phyloP scores from a whole-genome alignment of 2,113 vertebrate genomes.

The Corythoichthys haematopterus region DNA sequence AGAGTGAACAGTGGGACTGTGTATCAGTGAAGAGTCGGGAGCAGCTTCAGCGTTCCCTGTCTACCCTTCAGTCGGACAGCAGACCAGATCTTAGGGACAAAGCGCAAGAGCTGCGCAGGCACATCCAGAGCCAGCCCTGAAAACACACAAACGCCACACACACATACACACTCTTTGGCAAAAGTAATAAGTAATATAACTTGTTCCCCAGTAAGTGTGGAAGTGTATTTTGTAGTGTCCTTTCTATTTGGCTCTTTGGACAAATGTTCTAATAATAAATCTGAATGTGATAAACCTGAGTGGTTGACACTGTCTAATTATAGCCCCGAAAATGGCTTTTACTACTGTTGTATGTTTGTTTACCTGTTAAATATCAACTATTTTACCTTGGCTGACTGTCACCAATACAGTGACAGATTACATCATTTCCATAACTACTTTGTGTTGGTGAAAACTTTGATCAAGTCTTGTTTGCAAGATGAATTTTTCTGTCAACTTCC shows the following conservation, averaged over 20 bases:
- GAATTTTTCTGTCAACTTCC: conserved; percentile 32
- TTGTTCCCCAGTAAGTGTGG: not conserved
- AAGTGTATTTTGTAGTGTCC: conserved; percentile 3
- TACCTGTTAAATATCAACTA: conserved; percentile 23
- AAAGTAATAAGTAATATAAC: conserved; percentile 6
- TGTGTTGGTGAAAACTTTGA: not conserved
- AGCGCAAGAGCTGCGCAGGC: conserved; percentile 84
- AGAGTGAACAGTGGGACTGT: conserved; percentile 85
- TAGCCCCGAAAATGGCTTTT: conserved; percentile 42
- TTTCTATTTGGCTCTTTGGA: conserved; percentile 45
- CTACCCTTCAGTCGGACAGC: conserved; percentile 85
- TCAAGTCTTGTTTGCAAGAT: conserved; percentile 32
- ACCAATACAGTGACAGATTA: not conserved
- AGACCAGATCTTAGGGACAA: conserved; percentile 88
- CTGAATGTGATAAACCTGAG: conserved; percentile 41
- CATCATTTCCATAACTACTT: not conserved
- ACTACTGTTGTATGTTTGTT: conserved; percentile 51
- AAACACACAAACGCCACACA: not conserved
- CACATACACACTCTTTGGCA: conserved; percentile 4
- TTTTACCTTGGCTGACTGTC: conserved; percentile 4
- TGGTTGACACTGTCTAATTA: conserved; percentile 48
- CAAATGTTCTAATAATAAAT: conserved; percentile 32
- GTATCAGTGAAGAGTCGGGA: conserved; percentile 81
- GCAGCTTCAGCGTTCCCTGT: conserved; percentile 81
- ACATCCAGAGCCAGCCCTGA: conserved; percentile 78